phyloP scores from a whole-genome alignment of 2,797 vertebrate species.

The Rhinichthys osculus region DNA sequence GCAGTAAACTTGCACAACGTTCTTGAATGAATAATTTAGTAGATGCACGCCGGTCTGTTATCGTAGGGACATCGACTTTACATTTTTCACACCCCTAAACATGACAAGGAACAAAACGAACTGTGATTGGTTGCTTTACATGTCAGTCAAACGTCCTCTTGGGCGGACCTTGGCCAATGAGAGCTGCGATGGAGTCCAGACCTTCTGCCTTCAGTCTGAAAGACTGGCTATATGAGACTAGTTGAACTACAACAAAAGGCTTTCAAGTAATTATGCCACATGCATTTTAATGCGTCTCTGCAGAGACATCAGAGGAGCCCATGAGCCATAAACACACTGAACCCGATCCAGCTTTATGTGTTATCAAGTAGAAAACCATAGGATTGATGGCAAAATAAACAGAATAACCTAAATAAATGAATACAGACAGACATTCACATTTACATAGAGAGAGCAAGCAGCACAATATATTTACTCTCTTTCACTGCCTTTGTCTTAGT shows the following conservation, averaged over 20 bases:
- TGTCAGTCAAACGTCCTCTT: no score
- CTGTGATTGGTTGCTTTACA: no score
- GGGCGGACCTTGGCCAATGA: no score
- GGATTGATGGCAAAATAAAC: slow-evolving; percentile 7
- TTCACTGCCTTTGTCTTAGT: not conserved
- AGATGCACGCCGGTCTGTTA: no score
- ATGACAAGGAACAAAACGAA: no score
- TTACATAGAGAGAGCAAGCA: not conserved
- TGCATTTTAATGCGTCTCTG: slow-evolving; percentile 14
- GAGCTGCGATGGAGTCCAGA: no score
- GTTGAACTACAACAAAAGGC: not conserved
- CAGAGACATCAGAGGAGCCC: not conserved
- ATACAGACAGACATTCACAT: not conserved
- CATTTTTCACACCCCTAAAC: no score
- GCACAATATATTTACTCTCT: not conserved
- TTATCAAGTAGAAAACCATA: not conserved
- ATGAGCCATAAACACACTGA: slow-evolving; percentile 5
- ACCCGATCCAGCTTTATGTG: slow-evolving; percentile 10
- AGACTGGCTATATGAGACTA: no score
- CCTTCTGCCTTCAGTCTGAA: no score
- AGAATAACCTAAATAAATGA: not conserved
- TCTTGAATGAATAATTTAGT: no score
- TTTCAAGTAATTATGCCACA: not conserved
- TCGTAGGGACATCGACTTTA: no score
- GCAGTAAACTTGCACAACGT: no score